These are phyloP conservation scores for Diadegma fenestrale DNA, from an alignment of 2,888 invertebrate genomes.

Conservation along the genomic window DNA sequence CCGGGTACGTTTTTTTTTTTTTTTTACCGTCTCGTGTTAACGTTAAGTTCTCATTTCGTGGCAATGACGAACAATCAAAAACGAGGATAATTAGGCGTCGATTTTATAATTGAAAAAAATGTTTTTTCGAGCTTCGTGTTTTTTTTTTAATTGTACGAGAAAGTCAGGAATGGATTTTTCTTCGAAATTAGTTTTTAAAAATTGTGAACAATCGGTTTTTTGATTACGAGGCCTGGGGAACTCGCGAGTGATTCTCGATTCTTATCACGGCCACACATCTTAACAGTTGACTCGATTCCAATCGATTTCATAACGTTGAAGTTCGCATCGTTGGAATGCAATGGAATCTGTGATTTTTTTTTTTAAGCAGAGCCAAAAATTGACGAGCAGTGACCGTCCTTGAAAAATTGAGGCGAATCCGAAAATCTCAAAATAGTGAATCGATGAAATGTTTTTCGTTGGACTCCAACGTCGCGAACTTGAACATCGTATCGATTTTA, in stretches of 20 bases:
- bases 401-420: no score
- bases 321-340: no score
- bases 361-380: no score
- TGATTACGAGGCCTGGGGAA: neutral
- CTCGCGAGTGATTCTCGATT: neutral
- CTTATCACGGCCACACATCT: neutral
- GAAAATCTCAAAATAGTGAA: no score
- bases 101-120: neutral
- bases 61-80: neutral
- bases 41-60: neutral
- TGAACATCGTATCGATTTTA: no score
- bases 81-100: neutral
- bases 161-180: no score
- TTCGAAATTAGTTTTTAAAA: no score
- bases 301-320: neutral
- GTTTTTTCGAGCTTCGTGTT: neutral
- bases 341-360: no score
- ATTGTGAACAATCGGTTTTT: neutral
- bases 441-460: no score
- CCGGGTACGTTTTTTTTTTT: constrained; percentile 17
- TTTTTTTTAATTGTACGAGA: neutral
- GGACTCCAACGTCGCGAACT: no score
- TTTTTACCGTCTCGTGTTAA: constrained; percentile 1
- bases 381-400: no score
- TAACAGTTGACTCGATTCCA: neutral